Conservation (phyloP, 2,888 invertebrate genomes). For the Cenopis cana region DNA sequence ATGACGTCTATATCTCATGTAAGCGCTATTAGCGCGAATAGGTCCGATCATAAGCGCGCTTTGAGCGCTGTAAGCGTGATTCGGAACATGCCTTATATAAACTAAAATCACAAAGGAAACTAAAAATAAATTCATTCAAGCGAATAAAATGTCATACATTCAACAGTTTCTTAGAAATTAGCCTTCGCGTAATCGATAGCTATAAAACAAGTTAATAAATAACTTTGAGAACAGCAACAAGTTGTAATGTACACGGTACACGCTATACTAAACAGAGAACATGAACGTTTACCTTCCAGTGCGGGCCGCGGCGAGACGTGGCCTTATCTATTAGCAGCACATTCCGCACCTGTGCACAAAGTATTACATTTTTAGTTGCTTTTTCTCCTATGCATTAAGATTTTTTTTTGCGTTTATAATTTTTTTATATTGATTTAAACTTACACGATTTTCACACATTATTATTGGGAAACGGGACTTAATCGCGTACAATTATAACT, state of each 20-base stretch:
- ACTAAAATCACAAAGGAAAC: constrained; percentile 51
- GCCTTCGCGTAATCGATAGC: constrained; percentile 63
- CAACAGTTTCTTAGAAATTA: constrained; percentile 57
- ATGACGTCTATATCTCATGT: too few relatives aligned
- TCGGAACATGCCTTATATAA: too few relatives aligned
- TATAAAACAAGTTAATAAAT: constrained; percentile 59
- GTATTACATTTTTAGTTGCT: background rate
- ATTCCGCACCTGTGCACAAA: background rate
- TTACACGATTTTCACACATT: too few relatives aligned
- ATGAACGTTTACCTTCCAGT: constrained; percentile 21
- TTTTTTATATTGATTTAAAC: too few relatives aligned
- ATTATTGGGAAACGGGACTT: too few relatives aligned
- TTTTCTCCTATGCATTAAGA: too few relatives aligned
- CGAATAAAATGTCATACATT: constrained; percentile 54
- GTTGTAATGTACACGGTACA: constrained; percentile 38
- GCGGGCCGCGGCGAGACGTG: background rate
- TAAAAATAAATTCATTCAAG: constrained; percentile 59
- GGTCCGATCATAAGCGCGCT: too few relatives aligned
- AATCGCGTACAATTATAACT: too few relatives aligned
- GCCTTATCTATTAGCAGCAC: background rate
- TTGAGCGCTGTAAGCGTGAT: too few relatives aligned
- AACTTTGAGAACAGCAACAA: constrained; percentile 68
- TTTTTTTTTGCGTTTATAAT: too few relatives aligned
- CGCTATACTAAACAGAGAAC: constrained; percentile 8
- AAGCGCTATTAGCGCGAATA: too few relatives aligned